These are phyloP conservation scores for Salmo trutta DNA, from an alignment of 2,797 vertebrate species.

Conservation along the genomic window DNA sequence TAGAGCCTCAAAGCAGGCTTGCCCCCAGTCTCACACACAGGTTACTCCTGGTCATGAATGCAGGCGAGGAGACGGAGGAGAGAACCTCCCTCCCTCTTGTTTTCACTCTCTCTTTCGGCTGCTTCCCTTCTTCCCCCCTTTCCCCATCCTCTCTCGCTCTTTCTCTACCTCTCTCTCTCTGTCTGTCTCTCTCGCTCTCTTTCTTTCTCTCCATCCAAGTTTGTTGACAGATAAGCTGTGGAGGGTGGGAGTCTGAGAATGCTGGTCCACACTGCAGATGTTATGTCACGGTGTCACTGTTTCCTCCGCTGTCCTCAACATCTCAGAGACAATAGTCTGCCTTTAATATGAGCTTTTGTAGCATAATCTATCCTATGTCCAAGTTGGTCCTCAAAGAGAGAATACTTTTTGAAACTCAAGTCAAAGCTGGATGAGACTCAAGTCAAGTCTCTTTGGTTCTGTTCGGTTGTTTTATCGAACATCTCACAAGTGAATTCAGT, in stretches of 20 bases:
- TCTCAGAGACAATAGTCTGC: not conserved
- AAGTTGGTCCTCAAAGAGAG: not conserved
- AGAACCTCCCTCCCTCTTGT: not conserved
- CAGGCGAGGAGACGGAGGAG: not conserved
- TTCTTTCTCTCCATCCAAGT: not conserved
- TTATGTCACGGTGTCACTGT: constrained; percentile 5
- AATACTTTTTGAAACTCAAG: not conserved
- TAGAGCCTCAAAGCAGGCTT: not conserved
- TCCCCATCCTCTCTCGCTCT: not conserved
- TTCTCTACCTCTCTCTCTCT: not conserved
- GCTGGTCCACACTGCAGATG: not conserved
- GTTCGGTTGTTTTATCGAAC: too few species aligned
- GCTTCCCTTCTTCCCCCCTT: not conserved
- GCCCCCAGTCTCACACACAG: not conserved
- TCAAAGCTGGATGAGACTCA: not conserved
- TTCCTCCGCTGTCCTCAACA: not conserved
- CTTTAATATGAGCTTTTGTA: not conserved
- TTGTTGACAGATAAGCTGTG: not conserved
- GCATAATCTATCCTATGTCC: not conserved
- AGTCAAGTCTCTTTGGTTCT: too few species aligned
- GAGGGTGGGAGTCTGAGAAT: not conserved
- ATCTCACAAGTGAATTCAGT: too few species aligned
- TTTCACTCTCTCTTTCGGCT: not conserved
- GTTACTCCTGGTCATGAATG: not conserved
- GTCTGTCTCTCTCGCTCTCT: not conserved